phyloP scores from a whole-genome alignment of 2,888 invertebrate species.

The Cephus spinipes region DNA sequence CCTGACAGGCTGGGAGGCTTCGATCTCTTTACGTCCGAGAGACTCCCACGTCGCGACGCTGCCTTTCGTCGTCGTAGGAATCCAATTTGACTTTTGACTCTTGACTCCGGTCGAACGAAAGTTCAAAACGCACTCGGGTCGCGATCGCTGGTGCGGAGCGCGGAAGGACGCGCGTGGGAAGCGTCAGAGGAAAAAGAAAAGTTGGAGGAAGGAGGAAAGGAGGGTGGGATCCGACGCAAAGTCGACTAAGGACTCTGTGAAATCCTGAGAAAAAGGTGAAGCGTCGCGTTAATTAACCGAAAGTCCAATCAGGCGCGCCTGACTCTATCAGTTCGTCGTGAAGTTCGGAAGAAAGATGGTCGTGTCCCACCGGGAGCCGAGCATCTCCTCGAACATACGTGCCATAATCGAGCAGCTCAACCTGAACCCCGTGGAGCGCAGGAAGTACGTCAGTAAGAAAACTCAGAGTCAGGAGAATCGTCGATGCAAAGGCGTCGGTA shows the following conservation, averaged over 20 bases:
- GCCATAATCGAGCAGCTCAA: conserved; percentile 64
- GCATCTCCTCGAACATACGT: conserved; percentile 61
- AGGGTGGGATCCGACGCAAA: conserved; percentile 38
- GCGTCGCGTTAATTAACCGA: neutral
- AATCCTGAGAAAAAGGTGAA: conserved; percentile 31
- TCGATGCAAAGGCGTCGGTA: conserved; percentile 32
- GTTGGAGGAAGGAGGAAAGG: conserved; percentile 40
- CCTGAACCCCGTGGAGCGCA: conserved; percentile 58
- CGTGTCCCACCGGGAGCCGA: conserved; percentile 58
- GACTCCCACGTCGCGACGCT: no score
- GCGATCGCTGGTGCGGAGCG: neutral
- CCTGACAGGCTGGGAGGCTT: neutral
- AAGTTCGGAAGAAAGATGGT: conserved; percentile 44
- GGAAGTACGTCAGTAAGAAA: conserved; percentile 22
- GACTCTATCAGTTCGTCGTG: no score
- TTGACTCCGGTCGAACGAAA: neutral
- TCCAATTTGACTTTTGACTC: neutral
- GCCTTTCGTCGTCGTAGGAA: no score
- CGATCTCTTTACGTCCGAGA: neutral
- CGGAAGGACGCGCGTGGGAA: conserved; percentile 46
- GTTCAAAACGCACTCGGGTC: neutral
- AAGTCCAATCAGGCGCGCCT: no score
- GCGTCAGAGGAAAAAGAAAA: conserved; percentile 38
- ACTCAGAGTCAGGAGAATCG: neutral
- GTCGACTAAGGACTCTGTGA: conserved; percentile 13